Evolutionary conservation across 1,140 invertebrate species (phyloP).

Genomic region (Euura saliciscinereae): DNA sequence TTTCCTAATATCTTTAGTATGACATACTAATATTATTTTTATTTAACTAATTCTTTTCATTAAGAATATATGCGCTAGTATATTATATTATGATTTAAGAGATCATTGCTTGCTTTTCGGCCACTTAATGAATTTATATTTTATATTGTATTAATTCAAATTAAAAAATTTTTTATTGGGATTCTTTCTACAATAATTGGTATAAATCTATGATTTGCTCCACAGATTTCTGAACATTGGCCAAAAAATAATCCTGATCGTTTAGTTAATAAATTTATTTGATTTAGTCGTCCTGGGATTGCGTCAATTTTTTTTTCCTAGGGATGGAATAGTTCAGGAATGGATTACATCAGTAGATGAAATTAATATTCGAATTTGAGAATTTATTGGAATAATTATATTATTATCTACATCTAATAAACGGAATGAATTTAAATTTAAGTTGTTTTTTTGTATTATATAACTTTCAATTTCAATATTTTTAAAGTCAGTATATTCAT

Average conservation of each 20-base stretch:
- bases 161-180: constrained; percentile 60
- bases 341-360: constrained; percentile 72
- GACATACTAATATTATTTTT: constrained; percentile 45
- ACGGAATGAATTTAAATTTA: constrained; percentile 23
- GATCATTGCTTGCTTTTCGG: constrained; percentile 49
- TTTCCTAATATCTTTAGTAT: constrained; percentile 63
- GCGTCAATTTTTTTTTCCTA: constrained; percentile 74
- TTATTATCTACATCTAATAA: constrained; percentile 70
- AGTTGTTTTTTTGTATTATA: constrained; percentile 50
- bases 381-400: constrained; percentile 34
- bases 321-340: constrained; percentile 67
- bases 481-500: constrained; percentile 63
- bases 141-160: constrained; percentile 58
- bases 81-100: constrained; percentile 27
- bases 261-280: constrained; percentile 63
- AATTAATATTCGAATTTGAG: constrained; percentile 65
- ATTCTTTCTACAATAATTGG: constrained; percentile 71
- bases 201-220: constrained; percentile 78
- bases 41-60: constrained; percentile 47
- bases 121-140: constrained; percentile 60
- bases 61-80: constrained; percentile 60
- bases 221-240: constrained; percentile 45
- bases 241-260: constrained; percentile 68
- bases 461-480: constrained; percentile 69
- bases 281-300: constrained; percentile 71